These are phyloP conservation scores for Sprattus sprattus DNA, from an alignment of 2,113 vertebrate species.

Conservation along the genomic window DNA sequence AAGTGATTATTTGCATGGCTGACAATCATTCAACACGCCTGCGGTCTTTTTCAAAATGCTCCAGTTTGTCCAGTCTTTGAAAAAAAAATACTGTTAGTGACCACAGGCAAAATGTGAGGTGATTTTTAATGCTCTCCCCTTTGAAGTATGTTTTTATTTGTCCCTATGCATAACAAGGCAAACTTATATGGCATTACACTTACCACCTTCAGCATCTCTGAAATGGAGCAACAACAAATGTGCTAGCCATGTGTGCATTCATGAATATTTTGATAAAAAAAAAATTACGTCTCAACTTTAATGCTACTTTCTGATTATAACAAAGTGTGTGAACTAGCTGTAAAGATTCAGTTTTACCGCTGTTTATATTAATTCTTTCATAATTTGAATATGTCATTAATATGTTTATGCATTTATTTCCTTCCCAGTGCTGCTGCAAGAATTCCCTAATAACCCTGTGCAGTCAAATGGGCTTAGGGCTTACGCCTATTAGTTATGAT, in stretches of 20 bases:
- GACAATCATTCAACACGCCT: slow-evolving; percentile 89
- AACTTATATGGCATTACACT: slow-evolving; percentile 41
- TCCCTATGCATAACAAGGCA: slow-evolving; percentile 66
- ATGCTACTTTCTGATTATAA: neutral
- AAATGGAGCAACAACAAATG: slow-evolving; percentile 20
- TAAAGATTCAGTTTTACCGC: neutral
- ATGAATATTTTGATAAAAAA: slow-evolving; percentile 6
- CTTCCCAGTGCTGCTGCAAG: neutral
- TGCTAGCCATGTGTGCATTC: neutral
- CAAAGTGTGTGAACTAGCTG: neutral
- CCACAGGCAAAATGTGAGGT: slow-evolving; percentile 71
- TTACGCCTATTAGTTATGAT: slow-evolving; percentile 5
- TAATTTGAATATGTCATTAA: neutral
- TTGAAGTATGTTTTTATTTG: slow-evolving; percentile 78
- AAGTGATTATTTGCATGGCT: slow-evolving; percentile 99
- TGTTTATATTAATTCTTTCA: neutral
- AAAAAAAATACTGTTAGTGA: slow-evolving; percentile 72
- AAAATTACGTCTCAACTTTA: neutral
- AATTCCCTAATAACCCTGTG: neutral
- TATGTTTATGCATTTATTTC: neutral
- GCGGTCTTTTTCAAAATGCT: slow-evolving; percentile 86
- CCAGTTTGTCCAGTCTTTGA: slow-evolving; percentile 87
- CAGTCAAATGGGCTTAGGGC: neutral
- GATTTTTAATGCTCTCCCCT: slow-evolving; percentile 57
- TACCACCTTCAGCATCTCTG: slow-evolving; percentile 22